phyloP scores from a whole-genome alignment of 2,113 vertebrate species.

The Hemiscyllium ocellatum region DNA sequence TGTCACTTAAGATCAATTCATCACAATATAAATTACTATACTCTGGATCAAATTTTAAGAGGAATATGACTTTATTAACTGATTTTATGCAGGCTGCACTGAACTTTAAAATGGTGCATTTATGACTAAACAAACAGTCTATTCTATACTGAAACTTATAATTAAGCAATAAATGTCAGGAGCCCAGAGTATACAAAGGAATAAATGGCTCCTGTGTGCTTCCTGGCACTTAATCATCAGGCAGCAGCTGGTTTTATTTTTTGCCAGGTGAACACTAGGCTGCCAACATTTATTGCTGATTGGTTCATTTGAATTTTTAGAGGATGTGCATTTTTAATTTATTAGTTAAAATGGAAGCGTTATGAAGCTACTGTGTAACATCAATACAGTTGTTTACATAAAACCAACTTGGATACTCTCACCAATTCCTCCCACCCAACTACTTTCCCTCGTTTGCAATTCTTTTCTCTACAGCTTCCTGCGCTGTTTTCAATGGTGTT shows the following conservation, averaged over 20 bases:
- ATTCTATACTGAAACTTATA: constrained; percentile 8
- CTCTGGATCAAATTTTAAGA: not conserved
- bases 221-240: constrained; percentile 26
- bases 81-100: constrained; percentile 24
- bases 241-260: constrained; percentile 35
- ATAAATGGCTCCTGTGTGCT: constrained; percentile 33
- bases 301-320: not conserved
- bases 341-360: not conserved
- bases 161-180: constrained; percentile 33
- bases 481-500: not conserved
- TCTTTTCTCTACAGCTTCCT: not conserved
- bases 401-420: not conserved
- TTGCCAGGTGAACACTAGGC: constrained; percentile 8
- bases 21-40: constrained; percentile 21
- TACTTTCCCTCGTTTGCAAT: not conserved
- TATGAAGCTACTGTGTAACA: not conserved
- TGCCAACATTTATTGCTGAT: not conserved
- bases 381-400: not conserved
- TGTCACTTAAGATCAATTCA: constrained; percentile 23
- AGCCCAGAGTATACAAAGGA: constrained; percentile 13
- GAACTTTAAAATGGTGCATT: constrained; percentile 23
- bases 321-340: not conserved
- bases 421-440: not conserved
- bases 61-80: constrained; percentile 29
- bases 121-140: constrained; percentile 29